A percentile compares a stretch with the other conserved stretches of the same genome.
phyloP scores from a whole-genome alignment of 2,797 vertebrate species.

The Semaprochilodus insignis region DNA sequence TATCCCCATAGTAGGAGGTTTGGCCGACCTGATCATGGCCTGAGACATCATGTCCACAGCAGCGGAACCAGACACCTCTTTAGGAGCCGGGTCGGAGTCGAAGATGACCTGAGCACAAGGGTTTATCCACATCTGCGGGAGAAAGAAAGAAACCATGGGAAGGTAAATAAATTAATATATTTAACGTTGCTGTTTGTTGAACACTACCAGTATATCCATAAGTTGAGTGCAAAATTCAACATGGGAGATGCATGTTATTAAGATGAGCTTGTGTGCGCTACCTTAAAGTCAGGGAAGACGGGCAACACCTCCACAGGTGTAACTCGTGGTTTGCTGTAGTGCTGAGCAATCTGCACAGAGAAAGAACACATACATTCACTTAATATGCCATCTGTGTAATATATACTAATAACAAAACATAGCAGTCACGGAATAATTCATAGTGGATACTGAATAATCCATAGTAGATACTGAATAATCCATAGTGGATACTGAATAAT shows the following conservation, averaged over 20 bases:
- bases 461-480: no score
- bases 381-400: no score
- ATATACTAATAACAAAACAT: no score
- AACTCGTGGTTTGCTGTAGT: conserved; percentile 95
- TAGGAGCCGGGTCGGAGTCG: conserved; percentile 94
- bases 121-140: conserved; percentile 95
- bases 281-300: conserved; percentile 95
- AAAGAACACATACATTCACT: background rate
- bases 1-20: no score
- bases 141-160: background rate
- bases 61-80: conserved; percentile 84
- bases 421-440: no score
- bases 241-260: background rate
- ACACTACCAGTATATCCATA: background rate
- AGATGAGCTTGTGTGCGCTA: conserved; percentile 60
- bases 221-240: no score
- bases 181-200: background rate
- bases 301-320: conserved; percentile 92
- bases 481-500: no score
- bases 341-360: conserved; percentile 83
- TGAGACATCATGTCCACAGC: conserved; percentile 97
- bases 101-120: conserved; percentile 97
- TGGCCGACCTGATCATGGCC: conserved; percentile 92
- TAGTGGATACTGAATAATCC: no score
- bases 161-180: background rate